Conservation (phyloP, 1,140 invertebrate species). For the Ceratina calcarata region DNA sequence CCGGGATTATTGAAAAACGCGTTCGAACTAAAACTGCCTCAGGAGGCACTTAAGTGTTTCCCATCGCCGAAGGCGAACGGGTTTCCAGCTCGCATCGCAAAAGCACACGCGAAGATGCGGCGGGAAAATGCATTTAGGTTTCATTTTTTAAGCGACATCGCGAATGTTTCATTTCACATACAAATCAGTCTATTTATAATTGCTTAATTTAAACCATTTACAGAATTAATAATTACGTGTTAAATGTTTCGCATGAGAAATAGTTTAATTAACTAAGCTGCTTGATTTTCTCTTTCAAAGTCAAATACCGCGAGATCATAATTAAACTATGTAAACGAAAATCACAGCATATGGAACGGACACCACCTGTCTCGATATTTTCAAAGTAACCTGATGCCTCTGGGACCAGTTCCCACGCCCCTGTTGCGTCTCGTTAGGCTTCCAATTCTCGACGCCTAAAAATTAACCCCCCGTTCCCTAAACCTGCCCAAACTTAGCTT, state of each 20-base stretch:
- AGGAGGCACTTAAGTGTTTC: not conserved
- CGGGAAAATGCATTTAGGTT: not conserved
- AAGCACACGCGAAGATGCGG: no score
- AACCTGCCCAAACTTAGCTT: no score
- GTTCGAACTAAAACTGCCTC: not conserved
- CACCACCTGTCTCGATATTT: conserved; percentile 25
- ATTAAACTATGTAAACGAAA: no score
- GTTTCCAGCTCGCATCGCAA: no score
- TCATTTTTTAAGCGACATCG: not conserved
- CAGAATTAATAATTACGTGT: no score
- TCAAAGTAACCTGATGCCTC: conserved; percentile 20
- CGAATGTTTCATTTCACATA: not conserved
- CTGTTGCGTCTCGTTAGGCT: not conserved
- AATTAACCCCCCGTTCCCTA: no score
- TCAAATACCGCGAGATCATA: no score
- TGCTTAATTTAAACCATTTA: no score
- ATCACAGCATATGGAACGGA: not conserved
- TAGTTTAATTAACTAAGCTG: no score
- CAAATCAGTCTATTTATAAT: no score
- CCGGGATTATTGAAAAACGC: not conserved
- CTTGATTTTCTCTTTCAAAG: no score
- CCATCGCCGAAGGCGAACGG: not conserved
- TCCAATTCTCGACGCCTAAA: not conserved
- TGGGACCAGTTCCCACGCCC: conserved; percentile 24
- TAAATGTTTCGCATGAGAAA: no score